Conservation (phyloP, 2,797 vertebrate species). For the Enteromius thamalakanensis region DNA sequence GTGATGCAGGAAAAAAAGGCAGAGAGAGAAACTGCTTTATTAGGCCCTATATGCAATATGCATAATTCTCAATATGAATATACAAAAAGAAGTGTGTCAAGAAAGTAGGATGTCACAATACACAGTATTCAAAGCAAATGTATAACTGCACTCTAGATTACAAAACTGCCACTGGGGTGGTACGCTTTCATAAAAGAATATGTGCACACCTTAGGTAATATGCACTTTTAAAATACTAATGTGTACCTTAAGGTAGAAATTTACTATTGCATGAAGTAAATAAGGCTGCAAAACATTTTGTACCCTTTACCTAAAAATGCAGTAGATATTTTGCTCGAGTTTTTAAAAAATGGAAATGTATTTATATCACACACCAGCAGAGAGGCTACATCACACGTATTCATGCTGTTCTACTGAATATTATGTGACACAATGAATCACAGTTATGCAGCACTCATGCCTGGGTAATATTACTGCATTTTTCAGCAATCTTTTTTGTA, state of each 20-base stretch:
- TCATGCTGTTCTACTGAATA: not conserved
- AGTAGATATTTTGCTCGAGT: not conserved
- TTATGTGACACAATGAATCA: not conserved
- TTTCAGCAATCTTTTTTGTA: not conserved
- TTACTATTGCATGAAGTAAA: not conserved
- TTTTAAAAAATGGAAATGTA: not conserved
- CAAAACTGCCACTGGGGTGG: not conserved
- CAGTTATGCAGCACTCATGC: not conserved
- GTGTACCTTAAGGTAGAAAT: not conserved
- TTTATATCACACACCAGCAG: not conserved
- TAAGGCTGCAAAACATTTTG: not conserved
- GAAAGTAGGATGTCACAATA: not conserved
- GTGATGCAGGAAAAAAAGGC: not conserved
- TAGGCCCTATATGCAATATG: not conserved
- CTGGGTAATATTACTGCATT: not conserved
- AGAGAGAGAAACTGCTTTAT: not conserved
- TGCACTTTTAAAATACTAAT: not conserved
- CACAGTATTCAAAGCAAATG: not conserved
- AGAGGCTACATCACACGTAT: not conserved
- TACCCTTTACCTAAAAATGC: not conserved
- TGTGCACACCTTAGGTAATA: not conserved
- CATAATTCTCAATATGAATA: not conserved
- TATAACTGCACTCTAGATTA: not conserved
- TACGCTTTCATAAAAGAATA: not conserved
- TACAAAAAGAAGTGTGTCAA: not conserved